Base-by-base conservation (phyloP, 1,140 invertebrate species). In the Plectus sambesii region DNA sequence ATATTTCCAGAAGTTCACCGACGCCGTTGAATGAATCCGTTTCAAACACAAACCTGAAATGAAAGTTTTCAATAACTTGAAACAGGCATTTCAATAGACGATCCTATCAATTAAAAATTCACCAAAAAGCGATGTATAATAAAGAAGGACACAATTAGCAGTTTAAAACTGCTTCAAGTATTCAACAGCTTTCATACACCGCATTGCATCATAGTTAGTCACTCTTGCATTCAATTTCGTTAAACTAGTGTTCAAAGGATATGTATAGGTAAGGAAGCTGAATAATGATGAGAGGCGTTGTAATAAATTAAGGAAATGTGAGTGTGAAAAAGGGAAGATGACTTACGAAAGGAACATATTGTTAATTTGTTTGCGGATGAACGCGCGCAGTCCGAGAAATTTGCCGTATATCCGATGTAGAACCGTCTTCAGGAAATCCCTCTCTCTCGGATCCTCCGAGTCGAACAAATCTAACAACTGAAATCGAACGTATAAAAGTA, bases 1-100 rank as follows among this genome's bases (percentile, higher is more conserved):
- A 79, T 70, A 98, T 97, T 78, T 98, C 93, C 60, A 98, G 77
- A 57, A 98, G 75, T 72, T 98, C 93, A 30, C 87, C 90, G 67
- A 97, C 89, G 53, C 93, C 93, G 74, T 98, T 99, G 73, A 94
- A 89, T 70, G 89, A 87, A 69, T 98, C 93, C 23, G 92, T 98
- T 77, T 98, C 92, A 74, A 97, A 99, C 69, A 98, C 94, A 79
- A 98, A 98, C 75, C 87, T 73, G 53, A 70, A 72, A 66, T 73
- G 19, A 9, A 9, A n/a, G n/a, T n/a, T n/a, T n/a, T n/a, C n/a
- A n/a, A n/a, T n/a, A 33, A 12, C n/a, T 12, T 12, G 30, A 33
- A 33, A n/a, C n/a, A 33, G n/a, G n/a, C n/a, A 33, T n/a, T n/a
- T n/a, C n/a, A n/a, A n/a, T n/a, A n/a, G n/a, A n/a, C n/a, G n/a